Conservation (phyloP, 2,888 invertebrate species). For the Cephus spinipes region DNA sequence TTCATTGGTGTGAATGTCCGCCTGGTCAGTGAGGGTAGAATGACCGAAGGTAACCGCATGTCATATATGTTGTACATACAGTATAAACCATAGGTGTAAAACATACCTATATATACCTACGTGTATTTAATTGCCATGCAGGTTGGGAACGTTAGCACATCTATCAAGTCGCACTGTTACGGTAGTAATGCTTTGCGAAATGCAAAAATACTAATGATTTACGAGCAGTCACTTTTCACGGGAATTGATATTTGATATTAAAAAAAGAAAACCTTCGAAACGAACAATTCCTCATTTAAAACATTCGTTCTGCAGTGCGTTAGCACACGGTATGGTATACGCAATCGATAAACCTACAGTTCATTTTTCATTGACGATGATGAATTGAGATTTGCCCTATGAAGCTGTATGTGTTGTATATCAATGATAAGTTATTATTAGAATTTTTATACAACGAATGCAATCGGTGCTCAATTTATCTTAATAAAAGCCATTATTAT, state of each 20-base stretch:
- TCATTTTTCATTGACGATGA: background rate
- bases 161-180: background rate
- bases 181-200: background rate
- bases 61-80: background rate
- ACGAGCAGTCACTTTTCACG: background rate
- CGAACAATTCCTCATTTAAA: background rate
- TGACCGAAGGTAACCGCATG: conserved; percentile 1
- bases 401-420: background rate
- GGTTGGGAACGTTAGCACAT: background rate
- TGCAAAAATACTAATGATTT: background rate
- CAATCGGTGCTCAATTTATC: background rate
- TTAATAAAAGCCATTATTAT: background rate
- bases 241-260: background rate
- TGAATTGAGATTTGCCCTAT: background rate
- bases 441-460: background rate
- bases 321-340: background rate
- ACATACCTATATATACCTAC: background rate
- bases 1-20: background rate
- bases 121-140: background rate
- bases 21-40: background rate
- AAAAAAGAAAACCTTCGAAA: background rate
- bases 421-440: background rate
- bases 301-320: background rate
- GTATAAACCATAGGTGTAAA: background rate
- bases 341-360: background rate